Base-by-base conservation (phyloP, 1,140 invertebrate genomes). In the Protaetia brevitarsis region DNA sequence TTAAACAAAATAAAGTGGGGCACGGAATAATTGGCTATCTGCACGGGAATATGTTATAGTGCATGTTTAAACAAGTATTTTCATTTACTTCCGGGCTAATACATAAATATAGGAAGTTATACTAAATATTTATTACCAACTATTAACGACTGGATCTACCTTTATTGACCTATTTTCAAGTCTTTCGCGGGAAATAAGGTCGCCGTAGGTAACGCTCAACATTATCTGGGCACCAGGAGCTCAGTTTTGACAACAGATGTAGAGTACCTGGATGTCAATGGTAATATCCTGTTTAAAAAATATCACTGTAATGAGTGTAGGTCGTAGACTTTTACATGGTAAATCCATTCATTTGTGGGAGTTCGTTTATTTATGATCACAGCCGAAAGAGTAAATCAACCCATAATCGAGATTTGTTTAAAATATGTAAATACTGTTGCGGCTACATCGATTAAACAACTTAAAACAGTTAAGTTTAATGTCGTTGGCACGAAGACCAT, bases 381-480 rank as follows among this genome's bases (percentile, higher is more conserved):
- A 34, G 13, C 8, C 31, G 1, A 5, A 34, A 34, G 13, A 34
- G 8, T n/a, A 34, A n/a, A 34, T 34, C 13, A 34, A 34, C 31
- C n/a, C n/a, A n/a, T n/a, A n/a, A n/a, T n/a, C n/a, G n/a, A n/a
- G n/a, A n/a, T n/a, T n/a, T n/a, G n/a, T n/a, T n/a, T n/a, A n/a
- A n/a, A n/a, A n/a, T n/a, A n/a, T n/a, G n/a, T n/a, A n/a, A n/a
- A n/a, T n/a, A n/a, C n/a, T n/a, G n/a, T n/a, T 51, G 16, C 26
- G 8, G 10, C 26, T 16, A 2, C 21, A 51, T 51, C 26, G 16
- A 7, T 19, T 19, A 23, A 51, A 51, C 26, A 23, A 19, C 7
- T 51, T 19, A 21, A 51, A 51, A 51, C 19, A 19, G 41, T 34
- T 34, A 34, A 34, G 31, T 51, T 51, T 51, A 51, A 23, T 51